Evolutionary conservation across 1,140 invertebrate species (phyloP), one percentile per base, ranked within the genome.

Genomic region (Drosophila lowei): DNA sequence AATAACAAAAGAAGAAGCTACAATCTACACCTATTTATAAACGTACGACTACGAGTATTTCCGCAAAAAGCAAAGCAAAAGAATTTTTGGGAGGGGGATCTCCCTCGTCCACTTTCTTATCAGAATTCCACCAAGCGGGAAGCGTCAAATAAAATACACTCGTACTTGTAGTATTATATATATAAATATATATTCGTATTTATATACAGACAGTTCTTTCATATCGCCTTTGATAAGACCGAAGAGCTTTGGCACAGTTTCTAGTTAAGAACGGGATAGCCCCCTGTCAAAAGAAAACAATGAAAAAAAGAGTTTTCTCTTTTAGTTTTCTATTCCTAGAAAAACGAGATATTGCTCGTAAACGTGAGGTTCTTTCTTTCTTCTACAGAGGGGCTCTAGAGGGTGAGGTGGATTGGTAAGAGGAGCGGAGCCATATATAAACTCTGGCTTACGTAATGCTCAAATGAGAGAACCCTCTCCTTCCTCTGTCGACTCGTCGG

Each of bases 361-460:
- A 67, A 42, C 16, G 30, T 55, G 30, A 47, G 41, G 49, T 25
- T 56, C 34, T 38, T 38, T 38, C 11, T 38, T 43, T 9, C 41
- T 16, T n/a, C n/a, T 55, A 43, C 9, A 0, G 0, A 25, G 4
- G 23, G 13, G 44, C 30, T 42, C 2, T 42, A 43, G 41, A 41
- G 18, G 30, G 11, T 11, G 48, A 38, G 21, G 34, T 30, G 43
- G 34, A 23, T 28, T 11, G 16, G 34, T 46, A 30, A 42, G 52
- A 34, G 41, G 21, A 23, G 30, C 18, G 11, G 38, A 72, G 62
- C 65, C 41, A 52, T 43, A 11, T 53, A 42, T 64, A 73, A 73
- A 41, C 28, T 54, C n/a, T 60, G 44, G 61, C 53, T 74, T 74
- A 74, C 72, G 71, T 73, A 73, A 73, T 43, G 43, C 57, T 13